Evolutionary conservation across 2,888 invertebrate species (phyloP).

Genomic region (Gnatocerus cornutus): DNA sequence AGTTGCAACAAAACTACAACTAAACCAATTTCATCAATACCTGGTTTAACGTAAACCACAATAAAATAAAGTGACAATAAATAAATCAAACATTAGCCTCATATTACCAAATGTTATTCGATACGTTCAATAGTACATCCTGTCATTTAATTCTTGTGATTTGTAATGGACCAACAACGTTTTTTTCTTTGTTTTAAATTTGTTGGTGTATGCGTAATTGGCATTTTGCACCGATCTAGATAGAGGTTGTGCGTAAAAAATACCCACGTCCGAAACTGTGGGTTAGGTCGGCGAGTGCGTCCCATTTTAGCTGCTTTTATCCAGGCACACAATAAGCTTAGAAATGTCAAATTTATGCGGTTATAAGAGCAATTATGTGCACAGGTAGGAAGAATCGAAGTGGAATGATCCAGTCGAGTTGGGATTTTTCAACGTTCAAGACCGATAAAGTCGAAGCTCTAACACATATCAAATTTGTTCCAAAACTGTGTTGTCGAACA

Average conservation of each 20-base stretch:
- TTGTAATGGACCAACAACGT: too few species aligned
- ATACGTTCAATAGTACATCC: too few species aligned
- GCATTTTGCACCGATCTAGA: too few species aligned
- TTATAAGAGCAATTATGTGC: slow-evolving; percentile 28
- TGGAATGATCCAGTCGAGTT: slow-evolving; percentile 30
- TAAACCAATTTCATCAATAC: too few species aligned
- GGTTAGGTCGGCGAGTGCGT: background rate
- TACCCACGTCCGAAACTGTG: background rate
- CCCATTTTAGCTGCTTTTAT: slow-evolving; percentile 4
- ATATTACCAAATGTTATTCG: too few species aligned
- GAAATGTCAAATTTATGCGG: slow-evolving; percentile 5
- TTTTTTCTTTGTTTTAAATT: too few species aligned
- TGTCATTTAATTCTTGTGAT: too few species aligned
- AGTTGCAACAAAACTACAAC: too few species aligned
- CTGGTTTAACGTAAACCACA: too few species aligned
- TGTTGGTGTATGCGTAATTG: too few species aligned
- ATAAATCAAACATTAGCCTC: too few species aligned
- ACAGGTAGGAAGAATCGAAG: slow-evolving; percentile 36
- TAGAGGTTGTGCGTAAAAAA: background rate
- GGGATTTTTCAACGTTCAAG: slow-evolving; percentile 27
- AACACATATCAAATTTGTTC: slow-evolving; percentile 21
- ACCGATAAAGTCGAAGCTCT: slow-evolving; percentile 23
- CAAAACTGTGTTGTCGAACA: slow-evolving; percentile 16
- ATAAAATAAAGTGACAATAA: too few species aligned
- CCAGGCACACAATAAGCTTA: slow-evolving; percentile 4